A percentile compares a stretch with the other conserved stretches of the same genome.
These are phyloP conservation scores for Paedocypris micromegethes DNA, from an alignment of 2,797 vertebrate genomes.

Conservation along the genomic window DNA sequence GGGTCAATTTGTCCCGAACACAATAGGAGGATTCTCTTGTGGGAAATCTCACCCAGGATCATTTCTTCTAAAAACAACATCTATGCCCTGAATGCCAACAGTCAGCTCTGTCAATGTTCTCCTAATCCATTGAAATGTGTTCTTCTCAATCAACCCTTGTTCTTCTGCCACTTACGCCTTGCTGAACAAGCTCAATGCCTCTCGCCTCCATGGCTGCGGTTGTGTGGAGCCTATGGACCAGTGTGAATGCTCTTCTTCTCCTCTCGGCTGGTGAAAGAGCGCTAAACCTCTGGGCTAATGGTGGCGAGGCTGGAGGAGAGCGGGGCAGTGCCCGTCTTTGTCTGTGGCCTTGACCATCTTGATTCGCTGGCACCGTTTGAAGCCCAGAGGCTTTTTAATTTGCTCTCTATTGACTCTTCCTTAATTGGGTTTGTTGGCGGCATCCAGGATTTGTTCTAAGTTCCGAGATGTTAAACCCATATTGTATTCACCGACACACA, in stretches of 20 bases:
- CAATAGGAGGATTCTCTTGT: no score
- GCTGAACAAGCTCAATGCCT: conserved; percentile 61
- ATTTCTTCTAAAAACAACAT: conserved; percentile 19
- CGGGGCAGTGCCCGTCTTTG: conserved; percentile 59
- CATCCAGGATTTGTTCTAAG: conserved; percentile 64
- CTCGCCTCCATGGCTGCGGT: conserved; percentile 54
- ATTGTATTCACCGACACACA: conserved; percentile 60
- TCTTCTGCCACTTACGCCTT: conserved; percentile 64
- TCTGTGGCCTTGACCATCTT: conserved; percentile 62
- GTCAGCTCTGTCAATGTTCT: conserved; percentile 22
- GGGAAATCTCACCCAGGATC: neutral
- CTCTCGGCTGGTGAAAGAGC: conserved; percentile 42
- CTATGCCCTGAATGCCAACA: conserved; percentile 22
- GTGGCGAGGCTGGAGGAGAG: conserved; percentile 53
- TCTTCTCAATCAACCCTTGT: conserved; percentile 36
- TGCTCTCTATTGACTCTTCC: conserved; percentile 71
- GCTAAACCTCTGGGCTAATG: conserved; percentile 66
- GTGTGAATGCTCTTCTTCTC: conserved; percentile 58
- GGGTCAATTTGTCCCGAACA: no score
- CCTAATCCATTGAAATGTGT: conserved; percentile 32
- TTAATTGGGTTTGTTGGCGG: conserved; percentile 72
- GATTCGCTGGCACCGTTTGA: conserved; percentile 61
- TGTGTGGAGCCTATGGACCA: conserved; percentile 62
- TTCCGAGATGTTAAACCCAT: conserved; percentile 65
- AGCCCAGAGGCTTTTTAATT: conserved; percentile 71